Conservation (phyloP, 2,113 vertebrate genomes). For the Tenebrosternarchus preto region DNA sequence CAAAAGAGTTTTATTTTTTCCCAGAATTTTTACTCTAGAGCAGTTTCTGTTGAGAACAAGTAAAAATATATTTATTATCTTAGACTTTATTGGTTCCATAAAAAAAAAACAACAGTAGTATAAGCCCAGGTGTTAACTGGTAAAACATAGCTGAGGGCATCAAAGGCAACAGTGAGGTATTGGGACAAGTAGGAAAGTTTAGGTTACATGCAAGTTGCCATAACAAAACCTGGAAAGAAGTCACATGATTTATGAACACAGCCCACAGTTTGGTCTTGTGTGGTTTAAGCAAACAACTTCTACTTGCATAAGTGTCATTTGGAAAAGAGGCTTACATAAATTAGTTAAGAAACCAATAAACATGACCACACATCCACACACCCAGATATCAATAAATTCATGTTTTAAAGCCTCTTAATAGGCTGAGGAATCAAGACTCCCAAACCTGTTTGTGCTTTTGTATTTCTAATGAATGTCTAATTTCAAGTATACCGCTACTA, state of each 20-base stretch:
- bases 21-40: neutral
- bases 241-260: neutral
- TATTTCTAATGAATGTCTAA: constrained; percentile 11
- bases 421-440: neutral
- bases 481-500: constrained; percentile 1
- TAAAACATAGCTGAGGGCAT: constrained; percentile 20
- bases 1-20: constrained; percentile 33
- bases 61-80: constrained; percentile 20
- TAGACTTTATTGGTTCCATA: neutral
- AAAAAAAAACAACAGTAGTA: constrained; percentile 38
- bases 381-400: neutral
- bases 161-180: constrained; percentile 39
- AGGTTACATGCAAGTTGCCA: neutral
- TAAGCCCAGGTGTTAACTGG: constrained; percentile 27
- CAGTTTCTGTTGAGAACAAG: neutral
- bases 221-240: neutral
- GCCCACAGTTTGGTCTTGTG: neutral
- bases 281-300: neutral
- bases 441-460: constrained; percentile 30
- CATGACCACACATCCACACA: neutral
- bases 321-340: neutral
- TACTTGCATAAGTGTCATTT: neutral
- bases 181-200: neutral
- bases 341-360: neutral
- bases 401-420: neutral